phyloP scores from a whole-genome alignment of 2,113 vertebrate genomes.

The Ploceus nigricollis region DNA sequence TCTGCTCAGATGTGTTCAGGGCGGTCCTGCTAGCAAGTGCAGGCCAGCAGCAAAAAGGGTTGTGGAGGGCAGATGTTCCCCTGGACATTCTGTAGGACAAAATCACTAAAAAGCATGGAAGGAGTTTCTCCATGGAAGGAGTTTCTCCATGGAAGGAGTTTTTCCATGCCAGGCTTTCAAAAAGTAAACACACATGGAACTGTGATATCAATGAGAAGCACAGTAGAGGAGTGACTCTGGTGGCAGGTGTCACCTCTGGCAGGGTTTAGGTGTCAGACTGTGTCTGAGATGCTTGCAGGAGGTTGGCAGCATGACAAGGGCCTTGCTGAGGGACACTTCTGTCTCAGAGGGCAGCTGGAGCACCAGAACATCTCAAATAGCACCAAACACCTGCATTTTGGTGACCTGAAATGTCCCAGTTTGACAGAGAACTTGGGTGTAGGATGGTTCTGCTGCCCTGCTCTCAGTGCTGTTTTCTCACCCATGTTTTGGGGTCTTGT shows the following conservation, averaged over 20 bases:
- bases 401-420: not conserved
- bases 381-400: not conserved
- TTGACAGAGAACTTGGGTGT: not conserved
- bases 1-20: not conserved
- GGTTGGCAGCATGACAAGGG: not conserved
- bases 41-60: not conserved
- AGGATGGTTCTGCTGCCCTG: not conserved
- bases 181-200: not conserved
- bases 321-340: not conserved
- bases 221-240: not conserved
- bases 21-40: fast-evolving
- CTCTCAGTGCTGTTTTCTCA: not conserved
- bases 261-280: not conserved
- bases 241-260: not conserved
- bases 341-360: not conserved
- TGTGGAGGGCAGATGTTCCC: not conserved
- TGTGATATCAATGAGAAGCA: not conserved
- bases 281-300: not conserved
- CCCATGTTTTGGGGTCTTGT: not conserved
- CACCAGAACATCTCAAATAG: not conserved
- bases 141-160: not conserved
- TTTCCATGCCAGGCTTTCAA: not conserved
- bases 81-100: not conserved
- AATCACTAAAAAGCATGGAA: not conserved
- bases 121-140: not conserved